Evolutionary conservation across 2,113 vertebrate genomes (phyloP).

Genomic region (Corythoichthys intestinalis): DNA sequence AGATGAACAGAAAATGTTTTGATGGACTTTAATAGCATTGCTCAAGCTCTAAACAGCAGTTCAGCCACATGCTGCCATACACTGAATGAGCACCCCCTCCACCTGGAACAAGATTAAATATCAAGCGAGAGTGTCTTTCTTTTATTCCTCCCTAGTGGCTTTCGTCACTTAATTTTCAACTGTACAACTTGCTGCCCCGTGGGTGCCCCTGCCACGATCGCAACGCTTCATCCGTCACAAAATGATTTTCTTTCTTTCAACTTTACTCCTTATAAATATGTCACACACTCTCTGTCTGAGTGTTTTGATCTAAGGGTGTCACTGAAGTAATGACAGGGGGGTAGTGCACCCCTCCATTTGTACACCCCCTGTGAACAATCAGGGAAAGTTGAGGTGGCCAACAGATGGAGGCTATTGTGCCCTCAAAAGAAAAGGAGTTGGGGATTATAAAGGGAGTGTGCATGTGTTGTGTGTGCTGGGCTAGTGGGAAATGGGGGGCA

Average conservation of each 20-base stretch:
- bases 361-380: constrained; percentile 43
- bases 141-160: constrained; percentile 21
- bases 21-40: constrained; percentile 37
- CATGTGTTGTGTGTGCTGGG: constrained; percentile 19
- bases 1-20: constrained; percentile 42
- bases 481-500: background rate
- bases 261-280: constrained; percentile 21
- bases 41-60: constrained; percentile 26
- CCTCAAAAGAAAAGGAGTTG: constrained; percentile 25
- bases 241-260: constrained; percentile 21
- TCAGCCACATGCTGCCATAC: constrained; percentile 18
- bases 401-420: constrained; percentile 76
- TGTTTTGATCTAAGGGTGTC: constrained; percentile 44
- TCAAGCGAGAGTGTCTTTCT: constrained; percentile 14
- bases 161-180: constrained; percentile 24
- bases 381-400: constrained; percentile 63
- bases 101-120: constrained; percentile 33
- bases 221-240: constrained; percentile 18
- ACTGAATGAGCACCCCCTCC: constrained; percentile 14
- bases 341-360: constrained; percentile 43
- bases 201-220: constrained; percentile 19
- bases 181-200: constrained; percentile 12
- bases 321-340: constrained; percentile 36
- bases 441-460: constrained; percentile 21
- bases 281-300: constrained; percentile 7